Evolutionary conservation across 2,888 invertebrate species (phyloP).

Genomic region (Desoria tigrina): DNA sequence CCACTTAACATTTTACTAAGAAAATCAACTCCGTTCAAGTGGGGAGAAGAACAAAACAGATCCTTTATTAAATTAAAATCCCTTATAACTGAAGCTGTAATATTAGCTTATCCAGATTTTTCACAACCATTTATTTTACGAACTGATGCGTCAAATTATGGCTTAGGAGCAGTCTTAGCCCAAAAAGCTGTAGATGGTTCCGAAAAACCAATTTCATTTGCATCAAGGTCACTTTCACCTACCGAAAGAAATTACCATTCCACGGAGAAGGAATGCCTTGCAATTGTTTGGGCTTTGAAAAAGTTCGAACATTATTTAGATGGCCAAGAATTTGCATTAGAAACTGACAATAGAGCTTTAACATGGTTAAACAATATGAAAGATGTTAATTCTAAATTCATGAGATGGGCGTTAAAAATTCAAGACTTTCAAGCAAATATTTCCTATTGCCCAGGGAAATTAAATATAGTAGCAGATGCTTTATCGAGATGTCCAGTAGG

Average conservation of each 20-base stretch:
- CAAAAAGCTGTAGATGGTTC: constrained; percentile 1
- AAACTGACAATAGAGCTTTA: constrained; percentile 27
- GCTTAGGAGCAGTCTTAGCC: constrained; percentile 17
- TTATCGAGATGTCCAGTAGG: constrained; percentile 22
- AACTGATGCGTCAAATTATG: constrained; percentile 14
- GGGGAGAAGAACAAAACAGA: constrained; percentile 16
- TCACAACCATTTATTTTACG: constrained; percentile 16
- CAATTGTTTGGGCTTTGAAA: constrained; percentile 16
- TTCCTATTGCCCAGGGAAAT: constrained; percentile 18
- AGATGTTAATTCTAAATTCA: constrained; percentile 18
- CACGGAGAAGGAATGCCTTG: constrained; percentile 23
- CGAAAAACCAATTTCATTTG: constrained; percentile 7
- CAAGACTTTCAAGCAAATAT: constrained; percentile 25
- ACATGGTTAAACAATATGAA: constrained; percentile 19
- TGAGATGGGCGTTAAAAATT: constrained; percentile 27
- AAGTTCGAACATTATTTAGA: constrained; percentile 21
- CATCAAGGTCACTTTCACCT: constrained; percentile 9
- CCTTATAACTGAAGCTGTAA: constrained; percentile 17
- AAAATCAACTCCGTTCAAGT: constrained; percentile 35
- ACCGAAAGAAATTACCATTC: constrained; percentile 15
- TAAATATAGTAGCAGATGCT: constrained; percentile 30
- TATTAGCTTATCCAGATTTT: constrained; percentile 24
- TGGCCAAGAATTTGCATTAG: constrained; percentile 11
- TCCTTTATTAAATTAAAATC: constrained; percentile 36
- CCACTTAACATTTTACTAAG: constrained; percentile 26